Base-by-base conservation (phyloP, 2,797 vertebrate species). In the Mallotus villosus region DNA sequence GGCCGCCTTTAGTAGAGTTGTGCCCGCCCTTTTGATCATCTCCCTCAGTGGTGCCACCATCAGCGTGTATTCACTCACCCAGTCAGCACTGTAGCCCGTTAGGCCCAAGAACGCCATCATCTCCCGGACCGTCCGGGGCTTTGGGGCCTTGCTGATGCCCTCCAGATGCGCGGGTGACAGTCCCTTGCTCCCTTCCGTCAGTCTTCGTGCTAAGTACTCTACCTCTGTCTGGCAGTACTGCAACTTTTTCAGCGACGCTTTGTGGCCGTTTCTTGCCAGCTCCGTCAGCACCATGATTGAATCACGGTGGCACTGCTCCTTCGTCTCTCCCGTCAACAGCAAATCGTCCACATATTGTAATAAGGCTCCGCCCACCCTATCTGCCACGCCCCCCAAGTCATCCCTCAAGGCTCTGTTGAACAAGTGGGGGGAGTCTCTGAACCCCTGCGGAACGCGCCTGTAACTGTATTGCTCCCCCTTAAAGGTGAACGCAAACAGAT, bases 21-120 rank as follows among this genome's bases (percentile, higher is more conserved):
- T 22, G 3, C 68, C 73, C 9, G 29, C 51, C 14, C 63, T 12
- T 34, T 22, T 63, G 21, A 78, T 78, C 27, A 74, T 8, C 2
- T 6, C 63, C 7, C 74, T 25, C 17, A 79, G 22, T 2, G 66
- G 77, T 4, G 55, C 27, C 4, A 55, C 73, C 6, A 69, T 37
- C 4, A n/a, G n/a, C 7, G 74, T 57, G 60, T 75, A 72, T 6
- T 74, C 59, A 7, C 71, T 70, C 25, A 73, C 59, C 73, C 67
- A 76, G 0, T 60, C 74, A 0, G 73, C 59, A 27, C 34, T 66
- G 22, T 66, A 75, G 1, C 70, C 74, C 0, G 63, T 58, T 5
- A 79, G 41, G 6, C 73, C 63, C 41, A 68, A 24, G 11, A 58
- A 58, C n/a, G 55, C 21, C 55, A 58, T 58, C 55, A 58, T 58